Evolutionary conservation across 2,113 vertebrate species (phyloP).

Genomic region (Cynocephalus volans): DNA sequence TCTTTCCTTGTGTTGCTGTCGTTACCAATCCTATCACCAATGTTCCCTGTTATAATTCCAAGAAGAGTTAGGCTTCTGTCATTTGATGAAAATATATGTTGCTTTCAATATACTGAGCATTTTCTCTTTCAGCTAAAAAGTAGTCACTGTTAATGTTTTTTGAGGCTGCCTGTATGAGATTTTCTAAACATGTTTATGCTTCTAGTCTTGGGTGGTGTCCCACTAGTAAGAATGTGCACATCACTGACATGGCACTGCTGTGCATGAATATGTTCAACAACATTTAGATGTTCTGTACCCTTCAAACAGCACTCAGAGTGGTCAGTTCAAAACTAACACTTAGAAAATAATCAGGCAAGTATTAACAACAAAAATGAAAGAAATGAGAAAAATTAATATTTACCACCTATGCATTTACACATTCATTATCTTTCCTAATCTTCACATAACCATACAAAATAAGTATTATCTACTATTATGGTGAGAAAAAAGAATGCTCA

Average conservation of each 20-base stretch:
- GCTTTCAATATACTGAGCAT: constrained; percentile 72
- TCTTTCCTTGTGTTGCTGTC: constrained; percentile 83
- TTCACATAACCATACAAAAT: background rate
- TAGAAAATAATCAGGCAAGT: background rate
- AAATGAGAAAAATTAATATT: background rate
- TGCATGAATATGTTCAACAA: background rate
- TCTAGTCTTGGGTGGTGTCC: background rate
- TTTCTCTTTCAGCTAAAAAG: constrained; percentile 47
- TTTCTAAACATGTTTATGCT: constrained; percentile 3
- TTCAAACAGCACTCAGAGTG: background rate
- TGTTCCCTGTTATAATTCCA: too few species aligned
- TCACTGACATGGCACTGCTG: background rate
- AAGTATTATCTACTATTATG: background rate
- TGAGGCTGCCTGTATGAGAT: background rate
- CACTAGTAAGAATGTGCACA: background rate
- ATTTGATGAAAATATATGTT: too few species aligned
- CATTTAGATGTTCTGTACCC: background rate
- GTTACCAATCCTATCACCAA: too few species aligned
- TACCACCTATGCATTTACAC: background rate
- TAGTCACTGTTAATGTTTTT: background rate
- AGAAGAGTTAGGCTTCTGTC: too few species aligned
- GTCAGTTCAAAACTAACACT: background rate
- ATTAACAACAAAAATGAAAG: constrained; percentile 13
- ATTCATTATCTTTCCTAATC: background rate
- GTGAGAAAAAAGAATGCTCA: background rate